phyloP scores from a whole-genome alignment of 37 sponge, comb jelly and placozoan species.

The Amphimedon queenslandica region DNA sequence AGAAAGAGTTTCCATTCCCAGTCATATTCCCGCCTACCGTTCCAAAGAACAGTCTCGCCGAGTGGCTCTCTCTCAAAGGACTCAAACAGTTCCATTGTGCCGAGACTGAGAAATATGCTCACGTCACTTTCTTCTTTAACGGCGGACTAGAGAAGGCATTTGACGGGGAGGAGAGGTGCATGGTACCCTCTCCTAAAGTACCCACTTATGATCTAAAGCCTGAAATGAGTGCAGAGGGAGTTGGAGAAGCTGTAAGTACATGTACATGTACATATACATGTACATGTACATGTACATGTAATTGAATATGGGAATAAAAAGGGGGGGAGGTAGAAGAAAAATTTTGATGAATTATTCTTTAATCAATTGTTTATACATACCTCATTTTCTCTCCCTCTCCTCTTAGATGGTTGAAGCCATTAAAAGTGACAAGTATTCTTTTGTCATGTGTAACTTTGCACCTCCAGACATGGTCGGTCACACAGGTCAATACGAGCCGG shows the following conservation, averaged over 20 bases:
- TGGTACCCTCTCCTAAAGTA: slow-evolving; percentile 96
- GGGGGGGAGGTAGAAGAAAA: too few relatives aligned
- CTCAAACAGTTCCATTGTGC: slow-evolving; percentile 92
- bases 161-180: slow-evolving; percentile 67
- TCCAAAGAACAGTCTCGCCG: slow-evolving; percentile 79
- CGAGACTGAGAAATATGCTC: slow-evolving; percentile 99
- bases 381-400: neutral
- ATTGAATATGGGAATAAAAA: neutral
- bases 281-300: neutral
- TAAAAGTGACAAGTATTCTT: slow-evolving; percentile 70
- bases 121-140: slow-evolving; percentile 99
- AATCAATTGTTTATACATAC: neutral
- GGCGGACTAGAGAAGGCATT: slow-evolving; percentile 85
- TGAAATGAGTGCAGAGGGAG: slow-evolving; percentile 92
- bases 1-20: slow-evolving; percentile 87
- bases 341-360: neutral
- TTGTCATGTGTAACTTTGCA: slow-evolving; percentile 98
- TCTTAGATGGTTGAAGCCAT: slow-evolving; percentile 78
- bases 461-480: slow-evolving; percentile 99
- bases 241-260: slow-evolving; percentile 72
- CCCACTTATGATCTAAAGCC: slow-evolving; percentile 96
- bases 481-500: slow-evolving; percentile 92
- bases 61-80: slow-evolving; percentile 82
- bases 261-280: neutral
- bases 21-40: slow-evolving; percentile 78